Percentiles rank a stretch among this genome's conserved stretches.
phyloP scores from a whole-genome alignment of 92 coral and sea anemone species.

The Siderastrea siderea region DNA sequence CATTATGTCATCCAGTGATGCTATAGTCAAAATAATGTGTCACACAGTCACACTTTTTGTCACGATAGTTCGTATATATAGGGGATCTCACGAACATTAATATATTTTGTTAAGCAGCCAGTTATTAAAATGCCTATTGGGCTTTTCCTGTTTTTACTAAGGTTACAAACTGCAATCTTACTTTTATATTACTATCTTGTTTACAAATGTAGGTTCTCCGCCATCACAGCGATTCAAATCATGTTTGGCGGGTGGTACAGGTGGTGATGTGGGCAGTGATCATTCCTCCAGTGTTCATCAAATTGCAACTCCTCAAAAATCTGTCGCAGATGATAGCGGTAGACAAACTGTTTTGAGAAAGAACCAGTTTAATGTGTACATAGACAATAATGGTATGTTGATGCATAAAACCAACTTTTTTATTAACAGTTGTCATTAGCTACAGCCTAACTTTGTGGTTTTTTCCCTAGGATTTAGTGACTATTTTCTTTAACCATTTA shows the following conservation, averaged over 20 bases:
- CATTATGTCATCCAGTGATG: too few relatives aligned
- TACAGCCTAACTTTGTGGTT: too few relatives aligned
- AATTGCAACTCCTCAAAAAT: slow-evolving; percentile 20
- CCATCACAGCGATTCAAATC: slow-evolving; percentile 23
- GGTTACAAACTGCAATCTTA: background rate
- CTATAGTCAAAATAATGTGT: too few relatives aligned
- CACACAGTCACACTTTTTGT: too few relatives aligned
- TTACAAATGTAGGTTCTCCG: slow-evolving; percentile 52
- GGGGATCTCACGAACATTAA: too few relatives aligned
- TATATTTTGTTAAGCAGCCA: too few relatives aligned
- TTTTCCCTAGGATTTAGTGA: too few relatives aligned
- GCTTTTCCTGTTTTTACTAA: too few relatives aligned
- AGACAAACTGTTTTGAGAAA: background rate
- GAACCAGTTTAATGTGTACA: slow-evolving; percentile 16
- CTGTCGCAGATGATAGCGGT: background rate
- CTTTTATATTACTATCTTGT: background rate
- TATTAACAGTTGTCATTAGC: too few relatives aligned
- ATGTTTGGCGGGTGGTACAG: background rate
- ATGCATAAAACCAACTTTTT: background rate
- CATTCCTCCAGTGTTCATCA: background rate
- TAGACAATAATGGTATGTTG: background rate
- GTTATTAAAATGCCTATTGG: too few relatives aligned
- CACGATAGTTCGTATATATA: too few relatives aligned
- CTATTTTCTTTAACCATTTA: too few relatives aligned
- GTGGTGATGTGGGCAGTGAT: background rate